A percentile compares a stretch with the other conserved stretches of the same genome.
These are phyloP conservation scores for Gobio occitaniae DNA, from an alignment of 2,797 vertebrate species.

Conservation along the genomic window DNA sequence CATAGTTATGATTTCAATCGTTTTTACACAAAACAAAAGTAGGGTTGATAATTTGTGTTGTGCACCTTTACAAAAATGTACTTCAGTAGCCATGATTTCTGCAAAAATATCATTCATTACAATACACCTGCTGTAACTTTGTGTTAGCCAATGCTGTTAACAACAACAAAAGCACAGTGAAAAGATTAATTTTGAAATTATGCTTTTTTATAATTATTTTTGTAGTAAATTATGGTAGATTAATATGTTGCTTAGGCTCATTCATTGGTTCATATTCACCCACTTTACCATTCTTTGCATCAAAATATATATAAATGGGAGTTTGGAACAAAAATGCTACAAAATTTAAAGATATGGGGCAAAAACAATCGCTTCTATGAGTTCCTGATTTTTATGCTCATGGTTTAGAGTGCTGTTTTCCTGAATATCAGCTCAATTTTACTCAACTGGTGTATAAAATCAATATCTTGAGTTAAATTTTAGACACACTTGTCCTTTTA, in stretches of 20 bases:
- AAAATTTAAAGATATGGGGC: not conserved
- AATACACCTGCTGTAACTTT: not conserved
- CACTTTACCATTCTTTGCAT: not conserved
- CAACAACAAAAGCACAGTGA: not conserved
- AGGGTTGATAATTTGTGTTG: not conserved
- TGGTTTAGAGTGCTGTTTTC: not conserved
- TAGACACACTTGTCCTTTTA: not conserved
- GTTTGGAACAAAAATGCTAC: not conserved
- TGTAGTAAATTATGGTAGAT: not conserved
- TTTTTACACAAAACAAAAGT: not conserved
- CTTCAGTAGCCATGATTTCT: not conserved
- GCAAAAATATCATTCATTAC: not conserved
- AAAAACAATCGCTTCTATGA: not conserved
- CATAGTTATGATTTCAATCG: not conserved
- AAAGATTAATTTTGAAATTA: no score
- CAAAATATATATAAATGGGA: not conserved
- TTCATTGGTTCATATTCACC: not conserved
- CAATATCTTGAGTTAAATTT: not conserved
- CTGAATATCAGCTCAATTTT: not conserved
- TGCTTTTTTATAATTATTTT: not conserved
- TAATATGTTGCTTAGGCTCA: no score
- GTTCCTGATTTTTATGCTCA: fast-evolving
- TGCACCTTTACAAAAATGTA: no score
- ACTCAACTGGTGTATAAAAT: not conserved
- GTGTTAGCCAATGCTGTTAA: not conserved